phyloP scores from a whole-genome alignment of 2,113 vertebrate species.

The Ariopsis seemanni region DNA sequence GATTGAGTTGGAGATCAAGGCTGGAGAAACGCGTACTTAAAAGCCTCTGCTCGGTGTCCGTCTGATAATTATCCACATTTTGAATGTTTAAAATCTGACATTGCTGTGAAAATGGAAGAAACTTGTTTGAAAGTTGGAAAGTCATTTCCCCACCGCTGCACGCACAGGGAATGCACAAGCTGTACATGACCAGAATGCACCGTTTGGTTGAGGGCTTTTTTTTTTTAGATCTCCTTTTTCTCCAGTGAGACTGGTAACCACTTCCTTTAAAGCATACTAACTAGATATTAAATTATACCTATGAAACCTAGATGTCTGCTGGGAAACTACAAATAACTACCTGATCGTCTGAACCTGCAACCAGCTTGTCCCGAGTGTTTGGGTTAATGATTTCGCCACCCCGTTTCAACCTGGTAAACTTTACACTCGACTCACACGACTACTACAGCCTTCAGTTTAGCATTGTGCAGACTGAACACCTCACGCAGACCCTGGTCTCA shows the following conservation, averaged over 20 bases:
- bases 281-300: neutral
- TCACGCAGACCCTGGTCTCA: neutral
- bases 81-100: neutral
- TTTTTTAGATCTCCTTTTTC: neutral
- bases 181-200: neutral
- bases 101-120: neutral
- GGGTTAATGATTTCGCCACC: neutral
- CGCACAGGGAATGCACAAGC: no score
- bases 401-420: neutral
- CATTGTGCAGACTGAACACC: neutral
- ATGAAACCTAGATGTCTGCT: neutral
- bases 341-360: neutral
- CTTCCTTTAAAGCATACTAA: neutral
- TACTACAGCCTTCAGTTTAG: neutral
- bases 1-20: constrained; percentile 9
- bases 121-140: neutral
- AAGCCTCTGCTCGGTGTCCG: neutral
- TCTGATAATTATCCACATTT: neutral
- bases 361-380: neutral
- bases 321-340: neutral
- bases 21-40: neutral
- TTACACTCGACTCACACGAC: neutral
- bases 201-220: neutral
- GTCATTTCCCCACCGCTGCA: neutral
- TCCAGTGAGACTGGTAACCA: neutral